phyloP scores from a whole-genome alignment of 2,797 vertebrate genomes.

The Arrhamphus sclerolepis region DNA sequence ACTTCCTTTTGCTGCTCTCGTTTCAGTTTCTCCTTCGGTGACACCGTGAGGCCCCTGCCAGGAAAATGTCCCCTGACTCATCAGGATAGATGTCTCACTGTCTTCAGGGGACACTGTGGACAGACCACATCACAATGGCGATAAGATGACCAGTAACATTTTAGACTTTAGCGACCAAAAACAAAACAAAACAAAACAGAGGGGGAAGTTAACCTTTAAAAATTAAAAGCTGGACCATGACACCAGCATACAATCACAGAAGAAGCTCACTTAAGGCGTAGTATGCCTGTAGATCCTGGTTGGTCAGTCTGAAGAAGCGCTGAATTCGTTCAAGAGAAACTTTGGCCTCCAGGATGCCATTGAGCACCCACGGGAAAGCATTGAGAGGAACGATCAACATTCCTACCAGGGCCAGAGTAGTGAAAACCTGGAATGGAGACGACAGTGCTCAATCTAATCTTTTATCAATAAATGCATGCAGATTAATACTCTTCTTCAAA shows the following conservation, averaged over 20 bases:
- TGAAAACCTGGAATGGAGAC: constrained; percentile 88
- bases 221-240: no score
- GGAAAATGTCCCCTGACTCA: constrained; percentile 86
- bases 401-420: constrained; percentile 89
- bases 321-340: constrained; percentile 95
- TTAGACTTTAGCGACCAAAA: neutral
- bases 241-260: neutral
- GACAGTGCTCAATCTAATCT: no score
- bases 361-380: constrained; percentile 94
- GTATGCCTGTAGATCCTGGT: constrained; percentile 86
- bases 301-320: constrained; percentile 84
- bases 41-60: constrained; percentile 75
- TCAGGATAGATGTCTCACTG: constrained; percentile 74
- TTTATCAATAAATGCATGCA: no score
- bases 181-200: no score
- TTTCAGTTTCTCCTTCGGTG: constrained; percentile 15
- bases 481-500: no score
- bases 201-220: neutral
- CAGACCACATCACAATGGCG: neutral
- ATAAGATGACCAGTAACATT: neutral
- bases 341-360: constrained; percentile 90
- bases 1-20: constrained; percentile 39
- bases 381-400: constrained; percentile 96
- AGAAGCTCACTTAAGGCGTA: constrained; percentile 83
- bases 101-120: constrained; percentile 81